Conservation (phyloP, 2,113 vertebrate species). For the Lasiurus cinereus region DNA sequence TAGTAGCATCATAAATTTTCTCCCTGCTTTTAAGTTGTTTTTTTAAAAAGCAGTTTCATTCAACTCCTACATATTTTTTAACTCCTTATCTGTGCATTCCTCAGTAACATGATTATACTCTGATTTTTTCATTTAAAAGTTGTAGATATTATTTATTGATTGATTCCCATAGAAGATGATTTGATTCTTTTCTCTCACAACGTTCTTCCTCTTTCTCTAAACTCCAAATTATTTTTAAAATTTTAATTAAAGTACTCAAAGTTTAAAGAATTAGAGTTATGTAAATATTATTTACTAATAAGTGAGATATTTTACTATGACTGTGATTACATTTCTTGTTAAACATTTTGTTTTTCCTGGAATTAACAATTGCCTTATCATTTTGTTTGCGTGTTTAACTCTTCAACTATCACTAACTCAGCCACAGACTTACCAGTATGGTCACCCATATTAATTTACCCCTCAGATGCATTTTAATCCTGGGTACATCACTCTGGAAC, state of each 20-base stretch:
- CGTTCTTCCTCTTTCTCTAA: not conserved
- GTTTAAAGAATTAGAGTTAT: not conserved
- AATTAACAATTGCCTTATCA: not conserved
- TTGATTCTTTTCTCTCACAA: not conserved
- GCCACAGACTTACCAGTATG: not conserved
- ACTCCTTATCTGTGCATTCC: not conserved
- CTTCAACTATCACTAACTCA: not conserved
- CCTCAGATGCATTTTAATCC: conserved; percentile 27
- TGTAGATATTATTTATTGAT: not conserved
- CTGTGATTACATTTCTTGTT: not conserved
- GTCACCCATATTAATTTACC: not conserved
- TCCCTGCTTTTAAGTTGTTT: not conserved
- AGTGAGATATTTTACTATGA: conserved; percentile 24
- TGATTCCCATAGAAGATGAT: not conserved
- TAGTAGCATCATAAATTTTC: not conserved
- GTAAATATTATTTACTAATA: conserved; percentile 4
- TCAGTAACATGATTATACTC: not conserved
- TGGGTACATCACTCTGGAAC: not conserved
- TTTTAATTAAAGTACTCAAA: conserved; percentile 12
- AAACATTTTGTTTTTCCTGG: conserved; percentile 8
- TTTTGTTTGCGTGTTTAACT: not conserved
- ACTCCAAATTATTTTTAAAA: not conserved
- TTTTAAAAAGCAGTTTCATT: not conserved
- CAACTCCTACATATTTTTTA: not conserved
- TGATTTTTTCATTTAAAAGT: conserved; percentile 15